A percentile compares a stretch with the other conserved stretches of the same genome.
Evolutionary conservation across 1,140 invertebrate genomes (phyloP).

Genomic region (Aphelenchoides avenae): DNA sequence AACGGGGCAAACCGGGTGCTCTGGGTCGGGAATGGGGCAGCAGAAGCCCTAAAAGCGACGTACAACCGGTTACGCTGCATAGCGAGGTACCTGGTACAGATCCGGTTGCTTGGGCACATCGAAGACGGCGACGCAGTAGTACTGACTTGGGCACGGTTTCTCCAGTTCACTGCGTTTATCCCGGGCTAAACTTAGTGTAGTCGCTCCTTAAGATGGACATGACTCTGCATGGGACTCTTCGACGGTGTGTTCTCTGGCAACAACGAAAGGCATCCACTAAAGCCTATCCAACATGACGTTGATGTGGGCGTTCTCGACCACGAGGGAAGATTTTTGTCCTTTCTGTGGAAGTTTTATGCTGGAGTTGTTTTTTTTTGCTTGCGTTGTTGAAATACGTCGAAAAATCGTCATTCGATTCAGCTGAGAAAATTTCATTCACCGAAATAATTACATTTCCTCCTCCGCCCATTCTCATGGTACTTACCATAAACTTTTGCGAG

Average conservation of each 20-base stretch:
- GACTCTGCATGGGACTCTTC: too few relatives aligned
- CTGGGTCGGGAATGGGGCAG: slow-evolving; percentile 43
- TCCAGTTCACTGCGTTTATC: slow-evolving; percentile 15
- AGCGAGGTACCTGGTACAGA: slow-evolving; percentile 22
- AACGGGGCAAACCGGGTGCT: slow-evolving; percentile 46
- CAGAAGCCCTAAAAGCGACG: slow-evolving; percentile 40
- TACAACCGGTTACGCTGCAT: not conserved
- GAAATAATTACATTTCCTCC: too few relatives aligned
- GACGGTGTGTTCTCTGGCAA: slow-evolving; percentile 8
- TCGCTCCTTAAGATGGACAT: too few relatives aligned
- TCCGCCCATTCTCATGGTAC: slow-evolving; percentile 7
- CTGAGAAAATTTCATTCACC: too few relatives aligned
- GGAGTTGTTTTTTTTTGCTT: too few relatives aligned
- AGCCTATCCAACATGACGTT: too few relatives aligned
- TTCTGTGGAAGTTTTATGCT: too few relatives aligned
- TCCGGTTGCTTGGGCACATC: slow-evolving; percentile 39
- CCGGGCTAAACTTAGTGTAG: too few relatives aligned
- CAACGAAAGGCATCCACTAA: too few relatives aligned
- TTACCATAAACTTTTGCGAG: too few relatives aligned
- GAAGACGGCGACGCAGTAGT: slow-evolving; percentile 53
- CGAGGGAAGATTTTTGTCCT: slow-evolving; percentile 4
- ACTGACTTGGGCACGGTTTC: slow-evolving; percentile 38
- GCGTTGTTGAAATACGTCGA: too few relatives aligned
- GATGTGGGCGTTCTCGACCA: not conserved
- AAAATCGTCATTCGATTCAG: too few relatives aligned